A percentile compares a stretch with the other conserved stretches of the same genome.
Evolutionary conservation across 2,113 vertebrate species (phyloP).

Genomic region (Formicarius rufipectus): DNA sequence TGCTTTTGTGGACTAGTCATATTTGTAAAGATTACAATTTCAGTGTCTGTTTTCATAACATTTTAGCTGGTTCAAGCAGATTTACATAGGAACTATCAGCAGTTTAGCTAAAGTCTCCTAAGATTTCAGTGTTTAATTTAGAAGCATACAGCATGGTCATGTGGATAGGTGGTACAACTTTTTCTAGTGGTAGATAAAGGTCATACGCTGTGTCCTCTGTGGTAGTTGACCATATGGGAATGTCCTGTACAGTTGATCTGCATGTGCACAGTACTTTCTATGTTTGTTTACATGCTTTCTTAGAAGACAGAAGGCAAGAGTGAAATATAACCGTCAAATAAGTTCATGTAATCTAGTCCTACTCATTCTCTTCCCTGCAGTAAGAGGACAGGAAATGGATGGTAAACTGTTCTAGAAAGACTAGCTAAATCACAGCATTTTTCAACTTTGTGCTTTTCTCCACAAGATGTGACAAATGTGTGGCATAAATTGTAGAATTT

Average conservation of each 20-base stretch:
- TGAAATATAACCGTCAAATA: background rate
- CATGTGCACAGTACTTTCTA: background rate
- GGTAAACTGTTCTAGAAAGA: background rate
- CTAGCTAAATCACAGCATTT: background rate
- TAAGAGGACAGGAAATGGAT: background rate
- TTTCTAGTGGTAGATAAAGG: background rate
- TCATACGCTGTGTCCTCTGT: background rate
- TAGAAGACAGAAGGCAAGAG: background rate
- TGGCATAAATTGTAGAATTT: background rate
- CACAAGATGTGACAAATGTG: background rate
- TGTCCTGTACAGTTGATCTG: slow-evolving; percentile 7
- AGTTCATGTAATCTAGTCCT: background rate
- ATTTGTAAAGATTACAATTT: background rate
- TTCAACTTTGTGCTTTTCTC: background rate
- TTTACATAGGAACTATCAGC: background rate
- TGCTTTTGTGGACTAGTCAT: background rate
- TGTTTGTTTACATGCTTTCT: slow-evolving; percentile 20
- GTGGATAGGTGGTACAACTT: background rate
- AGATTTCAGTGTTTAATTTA: slow-evolving; percentile 9
- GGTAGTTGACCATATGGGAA: background rate
- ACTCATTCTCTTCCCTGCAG: background rate
- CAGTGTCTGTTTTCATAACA: background rate
- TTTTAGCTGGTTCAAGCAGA: background rate
- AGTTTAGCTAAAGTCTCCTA: background rate
- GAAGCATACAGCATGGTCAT: slow-evolving; percentile 11